These are phyloP conservation scores for rabbit (Oryctolagus cuniculus) DNA, from an alignment of 2,113 vertebrate genomes.

Conservation along the genomic window DNA sequence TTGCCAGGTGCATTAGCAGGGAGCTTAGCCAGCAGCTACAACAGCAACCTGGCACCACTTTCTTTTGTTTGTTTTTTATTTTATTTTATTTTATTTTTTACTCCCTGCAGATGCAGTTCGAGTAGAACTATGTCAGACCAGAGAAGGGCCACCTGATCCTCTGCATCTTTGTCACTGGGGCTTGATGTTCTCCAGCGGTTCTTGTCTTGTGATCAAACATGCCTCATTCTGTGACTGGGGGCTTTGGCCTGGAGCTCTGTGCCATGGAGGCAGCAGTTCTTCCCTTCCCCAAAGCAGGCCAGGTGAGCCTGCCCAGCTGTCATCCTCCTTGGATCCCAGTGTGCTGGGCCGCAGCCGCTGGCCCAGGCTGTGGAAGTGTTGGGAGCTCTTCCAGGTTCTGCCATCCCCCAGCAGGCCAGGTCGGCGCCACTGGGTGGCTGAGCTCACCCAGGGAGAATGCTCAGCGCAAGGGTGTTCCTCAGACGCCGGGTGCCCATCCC, in stretches of 20 bases:
- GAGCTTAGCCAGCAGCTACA: no score
- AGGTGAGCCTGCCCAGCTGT: background rate
- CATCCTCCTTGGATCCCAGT: background rate
- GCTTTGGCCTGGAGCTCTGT: background rate
- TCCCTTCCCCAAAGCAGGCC: background rate
- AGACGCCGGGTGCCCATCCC: background rate
- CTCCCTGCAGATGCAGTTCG: background rate
- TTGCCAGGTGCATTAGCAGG: no score
- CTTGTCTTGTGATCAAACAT: background rate
- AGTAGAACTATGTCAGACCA: background rate
- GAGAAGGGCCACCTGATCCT: background rate
- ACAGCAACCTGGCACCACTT: no score
- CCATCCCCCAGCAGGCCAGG: background rate
- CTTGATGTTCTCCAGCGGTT: background rate
- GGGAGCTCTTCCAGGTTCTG: background rate
- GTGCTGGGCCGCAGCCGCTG: background rate
- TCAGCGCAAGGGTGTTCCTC: background rate
- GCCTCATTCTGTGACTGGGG: background rate
- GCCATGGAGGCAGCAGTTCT: background rate
- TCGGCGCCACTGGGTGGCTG: background rate
- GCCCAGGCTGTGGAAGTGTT: background rate
- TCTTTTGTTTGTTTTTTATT: no score
- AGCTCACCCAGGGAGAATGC: background rate
- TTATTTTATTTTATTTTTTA: background rate
- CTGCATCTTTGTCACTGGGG: background rate